These are phyloP conservation scores for Sapayoa aenigma DNA, from an alignment of 2,113 vertebrate genomes.

Conservation along the genomic window DNA sequence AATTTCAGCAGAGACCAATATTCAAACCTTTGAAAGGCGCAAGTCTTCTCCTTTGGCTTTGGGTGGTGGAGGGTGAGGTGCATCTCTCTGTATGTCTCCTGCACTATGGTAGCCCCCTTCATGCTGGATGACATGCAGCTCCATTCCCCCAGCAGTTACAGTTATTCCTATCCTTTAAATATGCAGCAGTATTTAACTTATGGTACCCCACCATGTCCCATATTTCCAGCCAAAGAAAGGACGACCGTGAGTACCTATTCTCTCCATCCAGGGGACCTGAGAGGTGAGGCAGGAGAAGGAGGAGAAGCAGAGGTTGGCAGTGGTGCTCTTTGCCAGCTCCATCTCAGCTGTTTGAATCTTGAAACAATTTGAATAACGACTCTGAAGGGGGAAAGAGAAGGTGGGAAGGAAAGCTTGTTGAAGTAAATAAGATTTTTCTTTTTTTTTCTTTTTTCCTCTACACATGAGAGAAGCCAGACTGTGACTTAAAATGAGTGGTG, in stretches of 20 bases:
- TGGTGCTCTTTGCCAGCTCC: neutral
- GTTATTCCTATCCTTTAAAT: neutral
- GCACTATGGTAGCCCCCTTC: neutral
- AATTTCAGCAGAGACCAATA: neutral
- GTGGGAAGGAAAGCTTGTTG: neutral
- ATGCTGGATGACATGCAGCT: neutral
- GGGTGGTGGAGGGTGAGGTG: neutral
- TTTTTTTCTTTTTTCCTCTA: neutral
- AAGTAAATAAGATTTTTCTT: neutral
- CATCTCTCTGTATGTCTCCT: neutral
- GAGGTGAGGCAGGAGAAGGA: neutral
- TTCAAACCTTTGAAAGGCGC: neutral
- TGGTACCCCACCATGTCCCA: neutral
- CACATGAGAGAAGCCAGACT: neutral
- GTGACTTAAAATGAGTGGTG: neutral
- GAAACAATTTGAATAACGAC: neutral
- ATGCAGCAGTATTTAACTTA: neutral
- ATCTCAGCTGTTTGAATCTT: neutral
- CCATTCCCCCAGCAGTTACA: rapidly evolving
- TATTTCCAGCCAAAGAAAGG: neutral
- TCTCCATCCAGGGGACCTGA: neutral
- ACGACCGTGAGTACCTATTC: neutral
- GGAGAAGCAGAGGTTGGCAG: neutral
- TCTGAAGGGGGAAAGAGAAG: neutral
- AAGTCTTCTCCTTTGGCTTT: neutral